Evolutionary conservation across 2,113 vertebrate species (phyloP).

Genomic region (Anarrhichthys ocellatus): DNA sequence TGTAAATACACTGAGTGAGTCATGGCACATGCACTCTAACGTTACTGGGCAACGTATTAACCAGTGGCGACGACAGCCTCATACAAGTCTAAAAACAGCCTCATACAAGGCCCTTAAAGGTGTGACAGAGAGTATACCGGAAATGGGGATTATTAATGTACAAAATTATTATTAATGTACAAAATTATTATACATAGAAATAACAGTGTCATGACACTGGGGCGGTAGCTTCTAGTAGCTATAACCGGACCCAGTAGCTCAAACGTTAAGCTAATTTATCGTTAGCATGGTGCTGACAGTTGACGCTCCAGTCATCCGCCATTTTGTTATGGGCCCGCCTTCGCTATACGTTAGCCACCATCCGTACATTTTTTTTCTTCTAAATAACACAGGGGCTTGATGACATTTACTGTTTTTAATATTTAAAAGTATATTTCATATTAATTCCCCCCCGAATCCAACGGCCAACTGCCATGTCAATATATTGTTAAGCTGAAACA

Average conservation of each 20-base stretch:
- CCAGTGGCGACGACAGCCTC: slow-evolving; percentile 34
- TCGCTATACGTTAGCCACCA: slow-evolving; percentile 59
- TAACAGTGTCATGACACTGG: no score
- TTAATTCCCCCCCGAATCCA: no score
- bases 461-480: neutral
- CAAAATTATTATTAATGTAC: no score
- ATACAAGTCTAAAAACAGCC: no score
- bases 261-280: neutral
- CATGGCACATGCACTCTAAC: slow-evolving; percentile 67
- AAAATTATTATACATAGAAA: no score
- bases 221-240: no score
- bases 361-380: neutral
- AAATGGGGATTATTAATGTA: no score
- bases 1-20: slow-evolving; percentile 72
- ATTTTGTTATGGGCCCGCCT: slow-evolving; percentile 77
- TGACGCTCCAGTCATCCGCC: slow-evolving; percentile 77
- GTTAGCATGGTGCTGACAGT: slow-evolving; percentile 71
- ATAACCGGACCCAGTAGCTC: no score
- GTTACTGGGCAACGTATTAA: slow-evolving; percentile 68
- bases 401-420: neutral
- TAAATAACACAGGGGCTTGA: neutral
- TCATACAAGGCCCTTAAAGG: no score
- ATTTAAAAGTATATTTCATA: no score
- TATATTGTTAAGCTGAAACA: neutral
- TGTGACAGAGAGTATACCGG: no score